phyloP scores from a whole-genome alignment of 2,797 vertebrate genomes.

The Argentina silus region DNA sequence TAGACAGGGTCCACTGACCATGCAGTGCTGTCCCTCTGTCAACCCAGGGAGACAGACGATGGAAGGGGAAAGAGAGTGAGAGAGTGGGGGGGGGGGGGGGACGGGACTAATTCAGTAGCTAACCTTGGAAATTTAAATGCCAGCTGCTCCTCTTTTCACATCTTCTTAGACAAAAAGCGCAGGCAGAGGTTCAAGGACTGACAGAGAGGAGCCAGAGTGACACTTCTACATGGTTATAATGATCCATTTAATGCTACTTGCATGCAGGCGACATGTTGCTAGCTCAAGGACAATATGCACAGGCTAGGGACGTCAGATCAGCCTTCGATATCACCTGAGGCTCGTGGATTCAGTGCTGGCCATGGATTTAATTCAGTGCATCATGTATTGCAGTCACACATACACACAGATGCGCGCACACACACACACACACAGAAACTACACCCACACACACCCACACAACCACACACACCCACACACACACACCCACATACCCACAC shows the following conservation, averaged over 20 bases:
- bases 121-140: too few species aligned
- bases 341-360: too few species aligned
- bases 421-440: too few species aligned
- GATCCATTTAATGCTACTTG: neutral
- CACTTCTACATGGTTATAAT: neutral
- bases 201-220: neutral
- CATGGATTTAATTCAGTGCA: neutral
- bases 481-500: too few species aligned
- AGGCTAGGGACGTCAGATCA: neutral
- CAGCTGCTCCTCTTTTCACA: too few species aligned
- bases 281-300: neutral
- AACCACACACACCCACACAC: too few species aligned
- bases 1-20: neutral
- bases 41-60: too few species aligned
- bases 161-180: too few species aligned
- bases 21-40: neutral
- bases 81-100: constrained; percentile 3
- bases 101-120: neutral
- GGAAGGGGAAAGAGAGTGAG: neutral
- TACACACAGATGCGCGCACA: too few species aligned
- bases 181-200: neutral
- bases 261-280: neutral
- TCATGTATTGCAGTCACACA: too few species aligned
- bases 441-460: too few species aligned
- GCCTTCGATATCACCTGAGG: too few species aligned